Conservation (phyloP, 2,888 invertebrate genomes). For the Drosophila leonis region DNA sequence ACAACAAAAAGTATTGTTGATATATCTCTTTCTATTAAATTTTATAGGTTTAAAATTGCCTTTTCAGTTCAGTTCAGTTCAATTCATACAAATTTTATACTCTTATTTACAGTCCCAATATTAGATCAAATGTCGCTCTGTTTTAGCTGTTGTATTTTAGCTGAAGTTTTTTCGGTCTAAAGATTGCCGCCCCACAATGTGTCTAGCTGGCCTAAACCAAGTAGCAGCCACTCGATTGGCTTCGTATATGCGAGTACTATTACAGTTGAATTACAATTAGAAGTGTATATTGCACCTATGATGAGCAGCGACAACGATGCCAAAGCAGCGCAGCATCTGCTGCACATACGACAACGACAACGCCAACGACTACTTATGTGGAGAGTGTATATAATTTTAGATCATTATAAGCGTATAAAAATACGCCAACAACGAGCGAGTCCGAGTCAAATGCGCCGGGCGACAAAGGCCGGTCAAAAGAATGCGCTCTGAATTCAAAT, state of each 20-base stretch:
- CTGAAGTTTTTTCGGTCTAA: not conserved
- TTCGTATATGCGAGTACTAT: conserved; percentile 55
- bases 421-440: conserved; percentile 61
- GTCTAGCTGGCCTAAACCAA: conserved; percentile 45
- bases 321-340: conserved; percentile 28
- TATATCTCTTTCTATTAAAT: too few species aligned
- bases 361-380: conserved; percentile 55
- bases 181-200: conserved; percentile 2
- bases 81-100: not conserved
- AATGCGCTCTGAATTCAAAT: conserved; percentile 75
- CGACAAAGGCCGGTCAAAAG: conserved; percentile 72
- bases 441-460: conserved; percentile 40
- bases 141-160: not conserved
- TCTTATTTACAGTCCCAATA: not conserved
- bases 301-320: conserved; percentile 52
- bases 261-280: conserved; percentile 77
- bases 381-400: conserved; percentile 71
- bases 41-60: not conserved
- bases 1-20: too few species aligned
- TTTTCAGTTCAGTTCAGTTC: not conserved
- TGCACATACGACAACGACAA: conserved; percentile 28
- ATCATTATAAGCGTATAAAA: conserved; percentile 75
- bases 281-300: conserved; percentile 72
- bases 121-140: not conserved
- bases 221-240: conserved; percentile 27